A percentile compares a stretch with the other conserved stretches of the same genome.
These are phyloP conservation scores for Nymphicus hollandicus DNA, from an alignment of 2,113 vertebrate genomes.

Conservation along the genomic window DNA sequence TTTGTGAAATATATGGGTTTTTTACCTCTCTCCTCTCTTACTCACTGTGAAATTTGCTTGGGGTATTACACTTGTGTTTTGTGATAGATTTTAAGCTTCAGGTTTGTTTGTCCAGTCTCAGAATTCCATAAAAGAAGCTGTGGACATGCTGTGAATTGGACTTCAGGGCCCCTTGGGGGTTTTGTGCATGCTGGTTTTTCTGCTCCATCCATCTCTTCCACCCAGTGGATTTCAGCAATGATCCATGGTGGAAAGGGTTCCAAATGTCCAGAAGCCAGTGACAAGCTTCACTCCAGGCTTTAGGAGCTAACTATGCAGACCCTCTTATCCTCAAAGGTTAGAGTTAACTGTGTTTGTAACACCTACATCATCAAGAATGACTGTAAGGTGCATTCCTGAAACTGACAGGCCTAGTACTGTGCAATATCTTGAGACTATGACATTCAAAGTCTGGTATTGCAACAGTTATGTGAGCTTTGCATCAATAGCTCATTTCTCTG, in stretches of 20 bases:
- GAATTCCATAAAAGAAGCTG: neutral
- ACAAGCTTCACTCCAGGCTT: neutral
- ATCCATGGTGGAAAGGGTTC: neutral
- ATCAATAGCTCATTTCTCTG: neutral
- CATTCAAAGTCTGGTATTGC: neutral
- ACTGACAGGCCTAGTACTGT: too few relatives aligned
- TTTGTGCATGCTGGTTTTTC: neutral
- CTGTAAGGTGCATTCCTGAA: fast-evolving
- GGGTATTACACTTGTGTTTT: neutral
- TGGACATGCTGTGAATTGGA: too few relatives aligned
- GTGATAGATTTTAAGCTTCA: neutral
- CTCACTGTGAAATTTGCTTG: neutral
- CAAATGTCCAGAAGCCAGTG: neutral
- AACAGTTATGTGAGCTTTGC: neutral
- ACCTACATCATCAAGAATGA: neutral
- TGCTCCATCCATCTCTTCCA: neutral
- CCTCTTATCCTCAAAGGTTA: neutral
- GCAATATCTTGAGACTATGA: neutral
- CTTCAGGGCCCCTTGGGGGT: too few relatives aligned
- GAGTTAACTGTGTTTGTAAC: neutral
- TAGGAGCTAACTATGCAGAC: neutral
- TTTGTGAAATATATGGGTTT: neutral
- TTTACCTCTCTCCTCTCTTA: neutral
- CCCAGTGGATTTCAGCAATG: neutral
- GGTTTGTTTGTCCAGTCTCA: neutral